Conservation (phyloP, 2,797 vertebrate genomes). For the Chelon labrosus region DNA sequence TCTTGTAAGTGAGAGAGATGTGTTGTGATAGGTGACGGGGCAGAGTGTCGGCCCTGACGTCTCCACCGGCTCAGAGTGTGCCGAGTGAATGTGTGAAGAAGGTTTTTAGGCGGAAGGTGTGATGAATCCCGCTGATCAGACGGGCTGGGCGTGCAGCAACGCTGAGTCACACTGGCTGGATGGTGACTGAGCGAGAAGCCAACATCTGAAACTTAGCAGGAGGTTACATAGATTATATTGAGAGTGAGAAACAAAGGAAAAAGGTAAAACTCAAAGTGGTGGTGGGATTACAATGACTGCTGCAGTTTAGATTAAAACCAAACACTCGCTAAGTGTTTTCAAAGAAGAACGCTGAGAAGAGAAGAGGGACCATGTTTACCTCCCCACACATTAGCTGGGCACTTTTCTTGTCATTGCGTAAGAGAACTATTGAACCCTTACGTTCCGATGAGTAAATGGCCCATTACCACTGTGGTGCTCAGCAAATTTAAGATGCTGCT, state of each 20-base stretch:
- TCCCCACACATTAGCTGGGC: slow-evolving; percentile 30
- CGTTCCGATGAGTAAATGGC: slow-evolving; percentile 47
- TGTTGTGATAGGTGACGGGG: slow-evolving; percentile 27
- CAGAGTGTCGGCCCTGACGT: slow-evolving; percentile 3
- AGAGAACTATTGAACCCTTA: slow-evolving; percentile 54
- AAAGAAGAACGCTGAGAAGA: slow-evolving; percentile 20
- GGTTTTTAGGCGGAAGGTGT: slow-evolving; percentile 45
- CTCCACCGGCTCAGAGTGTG: not conserved
- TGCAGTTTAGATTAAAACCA: slow-evolving; percentile 8
- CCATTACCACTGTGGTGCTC: slow-evolving; percentile 27
- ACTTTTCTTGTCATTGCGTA: slow-evolving; percentile 29
- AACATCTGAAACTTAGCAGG: slow-evolving; percentile 2
- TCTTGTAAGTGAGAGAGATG: slow-evolving; percentile 20
- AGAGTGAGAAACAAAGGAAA: not conserved
- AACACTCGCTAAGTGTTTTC: slow-evolving; percentile 18
- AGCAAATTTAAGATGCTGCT: slow-evolving; percentile 31
- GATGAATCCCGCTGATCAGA: slow-evolving; percentile 33
- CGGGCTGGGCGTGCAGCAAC: not conserved
- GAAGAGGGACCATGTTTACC: slow-evolving; percentile 39
- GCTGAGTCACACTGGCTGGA: not conserved
- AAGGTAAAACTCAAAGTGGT: not conserved
- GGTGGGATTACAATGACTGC: not conserved
- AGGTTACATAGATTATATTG: slow-evolving; percentile 18
- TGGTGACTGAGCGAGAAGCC: slow-evolving; percentile 1
- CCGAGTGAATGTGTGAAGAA: slow-evolving; percentile 35